These are phyloP conservation scores for Engraulis encrasicolus DNA, from an alignment of 2,113 vertebrate genomes.

Conservation along the genomic window DNA sequence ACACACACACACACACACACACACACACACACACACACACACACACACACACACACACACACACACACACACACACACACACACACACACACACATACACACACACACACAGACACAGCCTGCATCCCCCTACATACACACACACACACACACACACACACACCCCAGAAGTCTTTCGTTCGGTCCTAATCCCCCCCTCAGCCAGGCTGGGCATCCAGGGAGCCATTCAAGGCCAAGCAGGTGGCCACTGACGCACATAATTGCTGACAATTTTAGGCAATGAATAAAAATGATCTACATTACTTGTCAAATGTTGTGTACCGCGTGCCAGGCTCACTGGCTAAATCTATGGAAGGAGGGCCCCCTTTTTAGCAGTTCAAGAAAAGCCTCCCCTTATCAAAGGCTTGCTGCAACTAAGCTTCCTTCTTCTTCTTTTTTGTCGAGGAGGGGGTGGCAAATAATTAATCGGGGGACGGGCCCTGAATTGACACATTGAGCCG, in stretches of 20 bases:
- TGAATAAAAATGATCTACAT: constrained; percentile 99
- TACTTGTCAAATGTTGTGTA: constrained; percentile 99
- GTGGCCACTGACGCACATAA: constrained; percentile 99
- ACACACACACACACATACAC: constrained; percentile 85
- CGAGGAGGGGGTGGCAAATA: constrained; percentile 87
- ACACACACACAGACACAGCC: constrained; percentile 86
- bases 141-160: constrained; percentile 90
- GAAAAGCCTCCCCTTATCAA: constrained; percentile 98
- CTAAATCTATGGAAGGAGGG: constrained; percentile 99
- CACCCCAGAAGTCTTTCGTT: constrained; percentile 62
- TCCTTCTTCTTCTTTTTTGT: constrained; percentile 41
- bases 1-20: constrained; percentile 86
- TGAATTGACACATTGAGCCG: constrained; percentile 67
- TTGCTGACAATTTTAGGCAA: constrained; percentile 99
- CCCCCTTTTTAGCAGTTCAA: constrained; percentile 96
- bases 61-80: constrained; percentile 89
- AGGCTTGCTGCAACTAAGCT: constrained; percentile 90
- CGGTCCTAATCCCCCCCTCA: constrained; percentile 14
- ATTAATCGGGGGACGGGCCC: constrained; percentile 72
- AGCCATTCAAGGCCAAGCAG: constrained; percentile 99
- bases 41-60: constrained; percentile 86
- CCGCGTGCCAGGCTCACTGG: constrained; percentile 97
- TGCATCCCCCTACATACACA: constrained; percentile 84
- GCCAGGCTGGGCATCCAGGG: constrained; percentile 83
- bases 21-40: constrained; percentile 85